These are phyloP conservation scores for Petrophora chlorosata DNA, from an alignment of 2,888 invertebrate species.

Conservation along the genomic window DNA sequence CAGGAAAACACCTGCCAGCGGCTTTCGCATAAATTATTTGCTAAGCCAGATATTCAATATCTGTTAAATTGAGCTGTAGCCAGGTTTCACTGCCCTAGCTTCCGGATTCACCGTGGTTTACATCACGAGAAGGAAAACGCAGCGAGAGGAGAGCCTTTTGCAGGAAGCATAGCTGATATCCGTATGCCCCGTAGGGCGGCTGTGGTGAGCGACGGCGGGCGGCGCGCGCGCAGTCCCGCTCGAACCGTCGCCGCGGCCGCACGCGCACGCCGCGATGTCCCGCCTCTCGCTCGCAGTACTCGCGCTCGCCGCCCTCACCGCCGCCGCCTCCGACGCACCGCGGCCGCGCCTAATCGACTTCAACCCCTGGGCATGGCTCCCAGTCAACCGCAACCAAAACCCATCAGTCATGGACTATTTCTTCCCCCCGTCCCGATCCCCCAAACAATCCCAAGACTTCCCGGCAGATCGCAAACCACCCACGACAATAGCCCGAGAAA, in stretches of 20 bases:
- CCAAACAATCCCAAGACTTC: constrained; percentile 75
- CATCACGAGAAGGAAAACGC: constrained; percentile 25
- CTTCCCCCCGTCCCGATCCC: constrained; percentile 79
- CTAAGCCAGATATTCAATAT: background rate
- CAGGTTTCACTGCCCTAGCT: constrained; percentile 1
- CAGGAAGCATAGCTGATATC: constrained; percentile 50
- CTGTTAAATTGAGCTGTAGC: constrained; percentile 9
- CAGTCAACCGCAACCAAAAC: constrained; percentile 67
- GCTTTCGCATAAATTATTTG: background rate
- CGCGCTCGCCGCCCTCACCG: constrained; percentile 68
- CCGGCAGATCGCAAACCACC: constrained; percentile 72
- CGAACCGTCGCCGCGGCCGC: constrained; percentile 74
- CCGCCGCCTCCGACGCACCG: constrained; percentile 61
- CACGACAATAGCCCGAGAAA: constrained; percentile 46
- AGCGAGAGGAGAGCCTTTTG: constrained; percentile 3
- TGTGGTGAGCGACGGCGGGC: constrained; percentile 63
- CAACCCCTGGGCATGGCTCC: constrained; percentile 80
- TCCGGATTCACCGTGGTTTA: constrained; percentile 19
- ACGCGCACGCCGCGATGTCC: constrained; percentile 76
- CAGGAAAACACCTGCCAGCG: too few species aligned
- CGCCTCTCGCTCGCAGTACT: constrained; percentile 65
- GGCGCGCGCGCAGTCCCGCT: constrained; percentile 77
- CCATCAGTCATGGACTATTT: constrained; percentile 81
- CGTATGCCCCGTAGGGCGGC: constrained; percentile 62
- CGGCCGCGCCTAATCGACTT: constrained; percentile 74